A percentile compares a stretch with the other conserved stretches of the same genome.
These are phyloP conservation scores for Engystomops pustulosus DNA, from an alignment of 2,113 vertebrate species.

Conservation along the genomic window DNA sequence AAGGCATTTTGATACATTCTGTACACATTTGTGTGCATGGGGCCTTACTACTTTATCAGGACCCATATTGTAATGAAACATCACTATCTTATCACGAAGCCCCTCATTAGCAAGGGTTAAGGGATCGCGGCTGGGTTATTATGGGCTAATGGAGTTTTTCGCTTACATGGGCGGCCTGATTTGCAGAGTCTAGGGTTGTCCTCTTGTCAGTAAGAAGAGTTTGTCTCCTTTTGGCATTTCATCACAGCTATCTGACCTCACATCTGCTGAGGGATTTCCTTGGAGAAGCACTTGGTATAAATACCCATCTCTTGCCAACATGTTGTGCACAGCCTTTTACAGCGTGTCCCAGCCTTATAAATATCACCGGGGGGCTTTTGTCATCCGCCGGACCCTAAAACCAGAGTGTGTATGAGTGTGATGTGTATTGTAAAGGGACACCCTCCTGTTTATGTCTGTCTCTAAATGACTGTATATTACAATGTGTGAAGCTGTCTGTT, in stretches of 20 bases:
- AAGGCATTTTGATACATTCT: no score
- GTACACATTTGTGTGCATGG: no score
- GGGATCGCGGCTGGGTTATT: not conserved
- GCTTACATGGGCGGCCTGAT: not conserved
- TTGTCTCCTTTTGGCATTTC: conserved; percentile 41
- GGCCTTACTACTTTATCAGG: no score
- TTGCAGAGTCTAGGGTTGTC: conserved; percentile 24
- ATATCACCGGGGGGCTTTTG: conserved; percentile 27
- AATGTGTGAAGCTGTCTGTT: not conserved
- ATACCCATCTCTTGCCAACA: conserved; percentile 35
- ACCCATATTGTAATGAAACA: no score
- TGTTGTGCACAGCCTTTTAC: conserved; percentile 27
- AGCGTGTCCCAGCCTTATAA: conserved; percentile 44
- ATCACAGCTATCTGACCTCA: conserved; percentile 46
- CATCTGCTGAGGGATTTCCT: conserved; percentile 47
- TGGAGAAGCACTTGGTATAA: conserved; percentile 44
- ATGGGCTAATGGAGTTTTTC: not conserved
- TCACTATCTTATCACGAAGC: no score
- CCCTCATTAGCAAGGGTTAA: no score
- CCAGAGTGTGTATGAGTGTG: not conserved
- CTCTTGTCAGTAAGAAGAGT: conserved; percentile 33
- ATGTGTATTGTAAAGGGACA: not conserved
- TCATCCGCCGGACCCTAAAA: not conserved
- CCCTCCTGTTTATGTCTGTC: not conserved
- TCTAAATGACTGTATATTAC: not conserved